Percentiles rank a stretch among this genome's conserved stretches.
Evolutionary conservation across 2,888 invertebrate genomes (phyloP).

Genomic region (Himalopsyche japonica): DNA sequence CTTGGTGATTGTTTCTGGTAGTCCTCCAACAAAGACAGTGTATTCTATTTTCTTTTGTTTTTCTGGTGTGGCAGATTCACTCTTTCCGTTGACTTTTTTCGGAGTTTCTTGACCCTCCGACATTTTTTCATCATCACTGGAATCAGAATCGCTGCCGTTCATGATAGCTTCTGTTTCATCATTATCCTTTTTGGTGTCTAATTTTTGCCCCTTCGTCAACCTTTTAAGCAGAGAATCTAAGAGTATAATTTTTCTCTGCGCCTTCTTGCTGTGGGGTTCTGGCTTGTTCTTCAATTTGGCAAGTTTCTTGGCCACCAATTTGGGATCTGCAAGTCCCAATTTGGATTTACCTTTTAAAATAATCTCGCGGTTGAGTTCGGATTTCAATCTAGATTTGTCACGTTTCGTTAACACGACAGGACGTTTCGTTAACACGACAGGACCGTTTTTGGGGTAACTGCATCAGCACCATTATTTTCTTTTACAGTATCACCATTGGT

Average conservation of each 20-base stretch:
- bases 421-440: conserved; percentile 1
- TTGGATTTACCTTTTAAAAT: conserved; percentile 31
- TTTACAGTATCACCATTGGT: not conserved
- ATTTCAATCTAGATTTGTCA: conserved; percentile 16
- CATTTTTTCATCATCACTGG: conserved; percentile 6
- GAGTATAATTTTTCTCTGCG: conserved; percentile 30
- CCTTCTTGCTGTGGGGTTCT: conserved; percentile 33
- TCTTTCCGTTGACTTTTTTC: conserved; percentile 5
- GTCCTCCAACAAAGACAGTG: conserved; percentile 32
- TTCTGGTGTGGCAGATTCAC: not conserved
- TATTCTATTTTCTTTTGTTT: conserved; percentile 15
- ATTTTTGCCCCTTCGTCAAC: not conserved
- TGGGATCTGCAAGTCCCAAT: conserved; percentile 21
- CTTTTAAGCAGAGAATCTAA: not conserved
- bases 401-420: conserved; percentile 10
- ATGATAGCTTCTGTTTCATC: not conserved
- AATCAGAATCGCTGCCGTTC: not conserved
- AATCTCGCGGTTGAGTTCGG: conserved; percentile 33
- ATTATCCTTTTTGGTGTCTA: not conserved
- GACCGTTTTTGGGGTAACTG: not conserved
- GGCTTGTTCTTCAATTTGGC: conserved; percentile 24
- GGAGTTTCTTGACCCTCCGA: not conserved
- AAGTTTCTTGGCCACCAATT: conserved; percentile 28
- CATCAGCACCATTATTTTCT: not conserved
- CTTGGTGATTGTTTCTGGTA: conserved; percentile 24